Evolutionary conservation across 2,888 invertebrate species (phyloP), one percentile per base, ranked within the genome.

Genomic region (Carpatolechia fugitivella): DNA sequence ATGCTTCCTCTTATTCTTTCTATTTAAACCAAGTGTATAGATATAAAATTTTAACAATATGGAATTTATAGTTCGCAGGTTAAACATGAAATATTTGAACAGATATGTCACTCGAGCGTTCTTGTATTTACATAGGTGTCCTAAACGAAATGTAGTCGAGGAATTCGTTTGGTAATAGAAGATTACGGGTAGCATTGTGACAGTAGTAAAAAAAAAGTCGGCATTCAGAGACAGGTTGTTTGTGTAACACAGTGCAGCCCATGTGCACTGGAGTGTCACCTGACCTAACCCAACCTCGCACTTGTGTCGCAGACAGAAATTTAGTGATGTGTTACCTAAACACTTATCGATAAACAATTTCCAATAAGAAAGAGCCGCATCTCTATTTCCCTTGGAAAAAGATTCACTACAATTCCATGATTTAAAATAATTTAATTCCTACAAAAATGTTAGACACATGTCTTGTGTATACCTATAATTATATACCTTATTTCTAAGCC

Each of bases 251-350:
- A 31, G 8, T 40, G 40, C 33, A 48, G 46, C 54, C 66, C 72
- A 78, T 78, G 79, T 81, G 82, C 78, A 76, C 70, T 70, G 62
- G n/a, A 76, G 74, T 78, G 84, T 76, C 87, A 88, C 87, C 88
- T 88, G 88, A 89, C 86, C 88, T 87, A 78, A 81, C 85, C 78
- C 85, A 87, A 87, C 82, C 71, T 74, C 80, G 80, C 88, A 88
- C 86, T 86, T 88, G 87, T 82, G 63, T 60, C 74, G 76, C 75
- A 64, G 72, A 60, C 70, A 66, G 13, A 44, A 1, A 2, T 38
- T 38, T 74, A 82, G 85, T 65, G 78, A 70, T 73, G 80, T 57
- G 40, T n/a, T n/a, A 40, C 16, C 24, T 24, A 24, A n/a, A n/a
- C n/a, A n/a, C 6, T 24, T 24, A 24, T 24, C 24, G 24, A 6